Conservation (phyloP, 2,888 invertebrate genomes). For the Drosophila siamana region DNA sequence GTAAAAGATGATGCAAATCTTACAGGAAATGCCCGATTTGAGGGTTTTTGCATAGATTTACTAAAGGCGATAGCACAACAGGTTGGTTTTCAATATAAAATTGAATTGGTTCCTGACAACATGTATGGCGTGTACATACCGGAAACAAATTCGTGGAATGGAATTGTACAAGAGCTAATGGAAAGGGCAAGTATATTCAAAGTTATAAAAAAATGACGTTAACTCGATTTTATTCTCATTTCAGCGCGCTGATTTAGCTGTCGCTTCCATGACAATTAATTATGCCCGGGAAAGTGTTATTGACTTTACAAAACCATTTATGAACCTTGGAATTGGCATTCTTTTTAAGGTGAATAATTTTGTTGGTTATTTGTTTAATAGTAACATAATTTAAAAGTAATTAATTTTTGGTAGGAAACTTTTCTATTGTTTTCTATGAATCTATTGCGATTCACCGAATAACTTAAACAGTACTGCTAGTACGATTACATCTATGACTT, state of each 20-base stretch:
- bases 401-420: background rate
- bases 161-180: constrained; percentile 94
- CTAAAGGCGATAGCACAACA: constrained; percentile 92
- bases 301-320: constrained; percentile 99
- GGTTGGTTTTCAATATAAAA: constrained; percentile 95
- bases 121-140: constrained; percentile 96
- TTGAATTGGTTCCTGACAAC: constrained; percentile 93
- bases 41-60: constrained; percentile 96
- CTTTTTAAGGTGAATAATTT: constrained; percentile 91
- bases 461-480: too few species aligned
- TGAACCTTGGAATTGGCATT: constrained; percentile 98
- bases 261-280: constrained; percentile 99
- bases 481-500: too few species aligned
- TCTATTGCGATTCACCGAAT: background rate
- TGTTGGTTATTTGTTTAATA: background rate
- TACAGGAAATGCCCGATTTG: constrained; percentile 94
- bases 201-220: background rate
- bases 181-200: constrained; percentile 89
- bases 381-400: background rate
- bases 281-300: constrained; percentile 95
- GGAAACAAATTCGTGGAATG: constrained; percentile 95
- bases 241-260: constrained; percentile 97
- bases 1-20: constrained; percentile 93
- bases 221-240: background rate
- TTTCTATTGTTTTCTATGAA: background rate